Conservation (phyloP, 2,113 vertebrate genomes). For the Antigone vipio region DNA sequence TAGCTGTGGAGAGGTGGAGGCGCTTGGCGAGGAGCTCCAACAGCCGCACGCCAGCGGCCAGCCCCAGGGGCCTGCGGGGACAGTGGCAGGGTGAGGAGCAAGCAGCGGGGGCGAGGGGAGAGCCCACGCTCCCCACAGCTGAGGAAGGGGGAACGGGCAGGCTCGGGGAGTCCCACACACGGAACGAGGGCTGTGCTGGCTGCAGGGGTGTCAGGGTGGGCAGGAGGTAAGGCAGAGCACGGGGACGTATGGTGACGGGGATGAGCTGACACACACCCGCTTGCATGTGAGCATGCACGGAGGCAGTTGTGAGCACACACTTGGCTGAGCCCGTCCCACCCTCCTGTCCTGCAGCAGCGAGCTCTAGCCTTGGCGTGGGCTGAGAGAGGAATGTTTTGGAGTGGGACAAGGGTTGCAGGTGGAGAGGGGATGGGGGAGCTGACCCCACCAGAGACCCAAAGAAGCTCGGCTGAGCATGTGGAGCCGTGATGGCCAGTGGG, state of each 20-base stretch:
- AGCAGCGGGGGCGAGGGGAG: not conserved
- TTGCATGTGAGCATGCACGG: not conserved
- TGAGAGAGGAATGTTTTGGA: not conserved
- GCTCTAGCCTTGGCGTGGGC: not conserved
- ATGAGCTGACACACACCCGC: not conserved
- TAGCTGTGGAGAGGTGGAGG: slow-evolving; percentile 87
- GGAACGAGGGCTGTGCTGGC: not conserved
- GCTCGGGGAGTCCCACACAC: not conserved
- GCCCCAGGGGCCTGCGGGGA: slow-evolving; percentile 81
- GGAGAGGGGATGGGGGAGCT: not conserved
- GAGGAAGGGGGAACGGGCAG: not conserved
- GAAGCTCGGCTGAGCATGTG: rapidly evolving
- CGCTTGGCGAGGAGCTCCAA: slow-evolving; percentile 88
- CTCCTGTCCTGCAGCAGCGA: not conserved
- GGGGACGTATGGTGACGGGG: rapidly evolving
- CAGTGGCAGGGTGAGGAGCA: not conserved
- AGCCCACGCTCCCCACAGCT: rapidly evolving
- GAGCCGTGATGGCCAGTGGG: not conserved
- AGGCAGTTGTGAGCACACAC: not conserved
- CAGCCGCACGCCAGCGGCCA: slow-evolving; percentile 86
- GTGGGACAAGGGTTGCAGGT: not conserved
- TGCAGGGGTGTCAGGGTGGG: not conserved
- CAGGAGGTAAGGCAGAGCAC: not conserved
- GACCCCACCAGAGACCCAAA: not conserved
- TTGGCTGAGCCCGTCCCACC: not conserved